phyloP scores from a whole-genome alignment of 2,113 vertebrate genomes.

The Notiomystis cincta region DNA sequence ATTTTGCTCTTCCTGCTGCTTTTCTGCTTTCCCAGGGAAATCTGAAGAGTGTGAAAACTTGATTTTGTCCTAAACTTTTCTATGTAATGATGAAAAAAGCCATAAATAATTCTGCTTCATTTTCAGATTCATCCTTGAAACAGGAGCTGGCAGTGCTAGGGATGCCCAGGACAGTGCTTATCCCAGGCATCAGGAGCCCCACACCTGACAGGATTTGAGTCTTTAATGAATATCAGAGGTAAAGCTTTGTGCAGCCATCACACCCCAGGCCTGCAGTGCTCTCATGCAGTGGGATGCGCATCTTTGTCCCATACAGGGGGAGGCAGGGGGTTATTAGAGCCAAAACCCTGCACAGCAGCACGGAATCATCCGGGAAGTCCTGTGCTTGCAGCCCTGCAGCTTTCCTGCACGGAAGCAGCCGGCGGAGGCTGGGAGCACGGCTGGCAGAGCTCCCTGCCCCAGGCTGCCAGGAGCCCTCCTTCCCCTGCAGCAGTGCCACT shows the following conservation, averaged over 20 bases:
- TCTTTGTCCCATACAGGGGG: neutral
- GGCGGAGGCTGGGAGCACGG: rapidly evolving
- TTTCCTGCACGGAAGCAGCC: neutral
- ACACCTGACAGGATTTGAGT: neutral
- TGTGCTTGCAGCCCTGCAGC: rapidly evolving
- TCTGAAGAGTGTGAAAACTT: rapidly evolving
- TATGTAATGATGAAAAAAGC: neutral
- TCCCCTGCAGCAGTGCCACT: rapidly evolving
- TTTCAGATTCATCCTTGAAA: neutral
- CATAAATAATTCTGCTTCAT: neutral
- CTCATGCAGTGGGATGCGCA: neutral
- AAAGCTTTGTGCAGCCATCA: neutral
- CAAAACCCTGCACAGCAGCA: neutral
- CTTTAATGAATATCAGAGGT: neutral
- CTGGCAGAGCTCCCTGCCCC: neutral
- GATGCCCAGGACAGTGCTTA: neutral
- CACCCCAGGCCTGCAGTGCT: neutral
- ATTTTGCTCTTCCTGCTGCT: neutral
- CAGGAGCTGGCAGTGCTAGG: neutral
- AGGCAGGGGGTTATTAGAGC: neutral
- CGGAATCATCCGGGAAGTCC: neutral
- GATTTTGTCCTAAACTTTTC: neutral
- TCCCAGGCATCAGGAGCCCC: neutral
- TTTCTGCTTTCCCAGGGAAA: neutral
- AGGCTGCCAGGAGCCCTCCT: neutral